Percentiles rank a stretch among this genome's conserved stretches.
phyloP scores from a whole-genome alignment of 2,797 vertebrate genomes.

The Squalus acanthias region DNA sequence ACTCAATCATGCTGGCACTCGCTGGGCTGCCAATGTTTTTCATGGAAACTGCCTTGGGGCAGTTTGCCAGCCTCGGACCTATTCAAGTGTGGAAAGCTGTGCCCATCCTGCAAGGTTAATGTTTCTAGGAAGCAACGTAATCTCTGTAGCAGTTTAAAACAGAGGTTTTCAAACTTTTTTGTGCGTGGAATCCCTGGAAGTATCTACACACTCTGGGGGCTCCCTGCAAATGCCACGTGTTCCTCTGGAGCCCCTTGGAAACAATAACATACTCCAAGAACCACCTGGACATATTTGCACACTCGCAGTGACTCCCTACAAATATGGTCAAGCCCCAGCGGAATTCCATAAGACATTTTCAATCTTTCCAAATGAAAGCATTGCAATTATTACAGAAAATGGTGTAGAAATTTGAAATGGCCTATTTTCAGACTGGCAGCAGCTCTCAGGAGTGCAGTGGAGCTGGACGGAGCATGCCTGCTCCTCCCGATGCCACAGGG shows the following conservation, averaged over 20 bases:
- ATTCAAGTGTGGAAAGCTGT: conserved; percentile 61
- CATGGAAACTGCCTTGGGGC: conserved; percentile 50
- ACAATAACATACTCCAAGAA: neutral
- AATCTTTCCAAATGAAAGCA: too few relatives aligned
- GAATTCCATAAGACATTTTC: too few relatives aligned
- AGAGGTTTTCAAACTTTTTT: neutral
- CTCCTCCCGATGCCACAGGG: too few relatives aligned
- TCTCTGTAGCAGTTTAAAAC: neutral
- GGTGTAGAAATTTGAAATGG: too few relatives aligned
- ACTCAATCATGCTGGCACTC: too few relatives aligned
- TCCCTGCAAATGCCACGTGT: neutral
- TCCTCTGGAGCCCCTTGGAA: neutral
- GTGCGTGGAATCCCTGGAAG: too few relatives aligned
- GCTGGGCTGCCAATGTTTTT: neutral
- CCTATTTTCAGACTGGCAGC: too few relatives aligned
- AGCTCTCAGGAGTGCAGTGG: too few relatives aligned
- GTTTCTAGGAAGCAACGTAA: neutral
- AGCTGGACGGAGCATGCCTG: too few relatives aligned
- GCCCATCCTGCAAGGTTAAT: conserved; percentile 60
- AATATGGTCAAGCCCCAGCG: too few relatives aligned
- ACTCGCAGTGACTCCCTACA: neutral
- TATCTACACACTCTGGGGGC: neutral
- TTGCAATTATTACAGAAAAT: too few relatives aligned
- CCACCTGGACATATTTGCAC: neutral
- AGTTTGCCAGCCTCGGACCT: conserved; percentile 61